Base-by-base conservation (phyloP, 53 echinoderm and acorn worm species). In the Holothuria leucospilota region DNA sequence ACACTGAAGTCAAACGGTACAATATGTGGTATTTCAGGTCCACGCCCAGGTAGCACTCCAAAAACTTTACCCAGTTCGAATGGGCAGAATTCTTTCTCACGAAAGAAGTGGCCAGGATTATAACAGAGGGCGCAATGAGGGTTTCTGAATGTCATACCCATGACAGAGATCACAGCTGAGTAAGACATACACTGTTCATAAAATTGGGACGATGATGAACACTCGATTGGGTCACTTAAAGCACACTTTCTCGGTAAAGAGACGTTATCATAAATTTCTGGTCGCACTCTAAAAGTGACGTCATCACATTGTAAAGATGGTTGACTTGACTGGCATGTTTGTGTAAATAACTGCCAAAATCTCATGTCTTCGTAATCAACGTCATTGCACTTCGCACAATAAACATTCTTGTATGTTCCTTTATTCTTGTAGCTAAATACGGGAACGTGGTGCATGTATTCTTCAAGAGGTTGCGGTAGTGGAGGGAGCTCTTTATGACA, bases 371-470 rank as follows among this genome's bases (percentile, higher is more conserved):
- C 6, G 5, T 67, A 67, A 30, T 30, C 10, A 14, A 67, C 27
- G 13, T 30, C 67, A 21, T 67, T 67, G 30, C 67, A 67, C 20
- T 23, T 67, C 13, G 67, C 67, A 30, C 67, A 67, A 15, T 67
- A 67, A 29, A 67, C 15, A 21, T 67, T 67, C 27, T 67, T 67
- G 67, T 67, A 67, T 1, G 67, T 67, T 30, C 26, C 28, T 67
- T 30, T 67, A 23, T 30, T 67, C 1, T 13, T 26, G 67, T 20
- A 67, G 24, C 30, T 21, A 21, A 13, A 67, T 2, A 67, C 28
- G 13, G 67, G 67, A 67, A 67, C 30, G 27, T 67, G 67, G 67
- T 67, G 67, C 26, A 29, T 67, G 67, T 67, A 67, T 29, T 67
- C 27, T 27, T 67, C 67, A 30, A 30, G 28, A 6, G 6, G 6